Conservation (phyloP, 2,113 vertebrate genomes). For the Lagopus leucura region DNA sequence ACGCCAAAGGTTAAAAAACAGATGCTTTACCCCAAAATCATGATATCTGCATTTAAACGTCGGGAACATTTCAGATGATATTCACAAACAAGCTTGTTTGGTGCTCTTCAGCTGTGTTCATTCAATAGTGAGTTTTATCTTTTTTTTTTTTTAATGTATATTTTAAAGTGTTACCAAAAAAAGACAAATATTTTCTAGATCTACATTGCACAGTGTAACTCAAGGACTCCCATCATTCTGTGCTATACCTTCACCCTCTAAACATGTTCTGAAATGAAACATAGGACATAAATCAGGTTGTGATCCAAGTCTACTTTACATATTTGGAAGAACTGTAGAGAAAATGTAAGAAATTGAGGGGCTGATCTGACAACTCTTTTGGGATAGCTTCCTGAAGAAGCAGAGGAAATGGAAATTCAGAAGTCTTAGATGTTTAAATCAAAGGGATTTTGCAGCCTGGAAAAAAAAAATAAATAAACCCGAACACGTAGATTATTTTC, state of each 20-base stretch:
- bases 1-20: not conserved
- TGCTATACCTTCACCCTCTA: not conserved
- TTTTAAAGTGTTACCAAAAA: not conserved
- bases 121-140: not conserved
- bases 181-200: not conserved
- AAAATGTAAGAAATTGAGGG: slow-evolving; percentile 1
- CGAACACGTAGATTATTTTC: not conserved
- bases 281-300: not conserved
- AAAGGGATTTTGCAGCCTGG: not conserved
- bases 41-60: not conserved
- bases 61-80: not conserved
- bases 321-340: slow-evolving; percentile 25
- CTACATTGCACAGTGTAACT: not conserved
- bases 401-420: slow-evolving; percentile 13
- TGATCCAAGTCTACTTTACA: not conserved
- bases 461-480: not conserved
- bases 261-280: not conserved
- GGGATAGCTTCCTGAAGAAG: not conserved
- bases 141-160: not conserved
- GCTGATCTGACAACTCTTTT: not conserved
- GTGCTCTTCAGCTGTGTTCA: not conserved
- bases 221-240: not conserved
- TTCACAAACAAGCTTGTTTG: not conserved
- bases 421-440: slow-evolving; percentile 17
- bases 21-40: not conserved